These are phyloP conservation scores for Luperina testacea DNA, from an alignment of 2,888 invertebrate species.

Conservation along the genomic window DNA sequence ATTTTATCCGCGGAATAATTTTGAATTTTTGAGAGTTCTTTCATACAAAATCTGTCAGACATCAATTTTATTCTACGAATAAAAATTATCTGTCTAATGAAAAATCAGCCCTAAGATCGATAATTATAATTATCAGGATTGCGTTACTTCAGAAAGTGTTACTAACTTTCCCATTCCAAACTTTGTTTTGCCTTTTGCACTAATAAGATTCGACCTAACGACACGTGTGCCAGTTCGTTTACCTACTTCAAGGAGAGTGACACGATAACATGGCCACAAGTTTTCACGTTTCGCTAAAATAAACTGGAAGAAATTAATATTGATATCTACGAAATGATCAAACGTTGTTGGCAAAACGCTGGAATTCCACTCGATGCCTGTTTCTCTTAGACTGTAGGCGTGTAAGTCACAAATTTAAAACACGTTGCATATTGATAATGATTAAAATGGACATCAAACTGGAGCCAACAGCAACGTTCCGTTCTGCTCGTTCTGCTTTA, in stretches of 20 bases:
- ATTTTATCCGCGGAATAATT: too few species aligned
- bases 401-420: conserved; percentile 50
- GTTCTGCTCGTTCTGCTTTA: conserved; percentile 63
- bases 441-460: conserved; percentile 61
- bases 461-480: conserved; percentile 53
- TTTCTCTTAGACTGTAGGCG: conserved; percentile 43
- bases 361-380: conserved; percentile 59
- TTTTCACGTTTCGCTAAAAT: conserved; percentile 1
- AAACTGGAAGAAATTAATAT: conserved; percentile 11
- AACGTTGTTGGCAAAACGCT: conserved; percentile 66
- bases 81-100: too few species aligned
- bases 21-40: too few species aligned
- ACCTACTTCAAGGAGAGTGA: conserved; percentile 8
- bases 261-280: conserved; percentile 6
- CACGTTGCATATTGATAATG: conserved; percentile 41
- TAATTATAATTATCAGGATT: neutral
- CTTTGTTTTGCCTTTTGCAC: conserved; percentile 7
- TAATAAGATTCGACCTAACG: neutral
- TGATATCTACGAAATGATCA: conserved; percentile 41
- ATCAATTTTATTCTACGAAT: too few species aligned
- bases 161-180: neutral
- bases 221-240: conserved; percentile 11
- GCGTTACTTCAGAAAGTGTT: neutral
- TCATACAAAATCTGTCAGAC: too few species aligned
- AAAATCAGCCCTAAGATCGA: too few species aligned